Base-by-base conservation (phyloP, 2,888 invertebrate species). In the Microctonus hyperodae region DNA sequence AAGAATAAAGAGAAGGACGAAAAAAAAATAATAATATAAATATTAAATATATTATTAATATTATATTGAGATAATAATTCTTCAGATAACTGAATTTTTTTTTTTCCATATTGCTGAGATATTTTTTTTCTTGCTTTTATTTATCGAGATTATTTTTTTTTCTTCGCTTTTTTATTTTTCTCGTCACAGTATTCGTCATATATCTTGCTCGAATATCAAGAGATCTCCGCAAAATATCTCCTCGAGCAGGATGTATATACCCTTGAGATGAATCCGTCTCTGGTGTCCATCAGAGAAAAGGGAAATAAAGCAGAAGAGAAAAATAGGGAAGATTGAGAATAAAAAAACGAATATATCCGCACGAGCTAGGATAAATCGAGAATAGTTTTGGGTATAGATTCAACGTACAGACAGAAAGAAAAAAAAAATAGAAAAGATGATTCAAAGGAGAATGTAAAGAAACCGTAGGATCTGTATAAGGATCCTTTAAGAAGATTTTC, bases 351-450 rank as follows among this genome's bases (percentile, higher is more conserved):
- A 64, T 61, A 28, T 5, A 28, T 5, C 4, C 4, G n/a, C 3
- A 7, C 28, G 40, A 61, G 37, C 16, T 28, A 62, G 61, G 60
- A 65, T 71, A 68, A 68, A 67, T 71, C 65, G 44, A 20, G 40
- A 31, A 50, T 33, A 40, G 28, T 37, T 57, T 59, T 53, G 60
- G 16, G 37, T 63, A n/a, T n/a, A 57, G 65, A 57, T 31, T 62
- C 10, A 23, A 61, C 63, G 62, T 57, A 67, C 66, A 44, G 68
- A 55, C 55, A 60, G 48, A 57, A 60, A 48, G 62, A 64, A 68
- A 62, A 44, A 58, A 20, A 58, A 57, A 65, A 59, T 16, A 22
- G 40, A 53, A 53, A 40, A 28, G 28, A 28, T 28, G 7, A 28
- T 11, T 3, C 23, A 22, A 20, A 20, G 11, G 33, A 50, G 33